These are phyloP conservation scores for Diacarnus erythraeanus DNA, from an alignment of 37 sponge, comb jelly and placozoan species.

Conservation along the genomic window DNA sequence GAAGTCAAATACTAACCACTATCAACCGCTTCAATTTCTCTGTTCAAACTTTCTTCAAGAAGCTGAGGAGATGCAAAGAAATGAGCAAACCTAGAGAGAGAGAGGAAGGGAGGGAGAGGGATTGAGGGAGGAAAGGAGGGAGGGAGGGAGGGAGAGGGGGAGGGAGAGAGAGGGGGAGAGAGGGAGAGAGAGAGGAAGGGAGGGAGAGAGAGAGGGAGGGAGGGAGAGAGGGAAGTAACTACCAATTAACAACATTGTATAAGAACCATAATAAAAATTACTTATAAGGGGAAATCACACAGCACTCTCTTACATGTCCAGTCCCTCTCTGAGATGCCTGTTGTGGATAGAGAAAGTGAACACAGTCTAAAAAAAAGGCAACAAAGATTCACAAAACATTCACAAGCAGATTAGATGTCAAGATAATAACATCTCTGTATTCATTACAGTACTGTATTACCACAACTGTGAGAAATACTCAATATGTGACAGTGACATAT, in stretches of 20 bases:
- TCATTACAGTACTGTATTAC: too few species aligned
- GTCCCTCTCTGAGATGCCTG: not conserved
- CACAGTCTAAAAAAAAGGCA: not conserved
- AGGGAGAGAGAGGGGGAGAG: not conserved
- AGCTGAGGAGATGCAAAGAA: slow-evolving; percentile 73
- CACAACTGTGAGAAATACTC: too few species aligned
- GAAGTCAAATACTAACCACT: slow-evolving; percentile 77
- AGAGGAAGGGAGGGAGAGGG: not conserved
- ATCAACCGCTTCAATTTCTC: slow-evolving; percentile 76
- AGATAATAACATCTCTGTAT: too few species aligned
- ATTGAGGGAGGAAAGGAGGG: not conserved
- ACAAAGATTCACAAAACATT: too few species aligned
- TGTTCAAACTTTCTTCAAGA: slow-evolving; percentile 38
- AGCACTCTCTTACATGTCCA: not conserved
- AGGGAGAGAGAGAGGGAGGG: slow-evolving; percentile 1
- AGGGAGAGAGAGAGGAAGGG: not conserved
- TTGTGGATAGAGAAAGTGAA: slow-evolving; percentile 1
- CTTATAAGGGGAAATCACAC: not conserved
- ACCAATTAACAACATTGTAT: not conserved
- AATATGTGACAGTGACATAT: too few species aligned
- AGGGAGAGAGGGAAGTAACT: not conserved
- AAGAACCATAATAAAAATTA: not conserved
- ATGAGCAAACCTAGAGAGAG: not conserved
- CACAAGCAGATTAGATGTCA: too few species aligned
- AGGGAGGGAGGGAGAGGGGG: not conserved